Evolutionary conservation across 2,113 vertebrate genomes (phyloP).

Genomic region (Serilophus lunatus): DNA sequence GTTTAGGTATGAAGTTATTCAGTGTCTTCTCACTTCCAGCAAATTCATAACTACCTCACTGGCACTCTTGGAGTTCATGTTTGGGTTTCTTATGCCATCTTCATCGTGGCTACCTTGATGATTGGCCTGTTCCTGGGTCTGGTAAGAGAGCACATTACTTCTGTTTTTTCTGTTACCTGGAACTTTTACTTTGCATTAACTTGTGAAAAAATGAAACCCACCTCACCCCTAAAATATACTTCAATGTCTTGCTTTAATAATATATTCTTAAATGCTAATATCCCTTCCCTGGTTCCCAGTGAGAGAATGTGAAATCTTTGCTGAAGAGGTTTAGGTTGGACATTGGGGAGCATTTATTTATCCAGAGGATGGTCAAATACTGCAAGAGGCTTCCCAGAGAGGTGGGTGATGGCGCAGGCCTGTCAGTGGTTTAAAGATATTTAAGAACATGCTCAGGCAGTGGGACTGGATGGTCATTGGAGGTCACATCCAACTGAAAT

Average conservation of each 20-base stretch:
- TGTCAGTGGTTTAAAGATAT: not conserved
- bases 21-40: conserved; percentile 62
- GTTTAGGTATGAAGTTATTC: not conserved
- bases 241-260: not conserved
- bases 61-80: conserved; percentile 79
- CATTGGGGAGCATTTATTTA: not conserved
- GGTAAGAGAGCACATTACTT: conserved; percentile 70
- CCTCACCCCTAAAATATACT: not conserved
- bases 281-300: not conserved
- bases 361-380: not conserved
- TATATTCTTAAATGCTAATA: not conserved
- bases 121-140: conserved; percentile 83
- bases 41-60: conserved; percentile 85
- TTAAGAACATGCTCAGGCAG: not conserved
- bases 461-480: not conserved
- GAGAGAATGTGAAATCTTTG: not conserved
- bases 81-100: conserved; percentile 83
- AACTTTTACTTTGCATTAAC: not conserved
- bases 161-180: not conserved
- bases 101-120: conserved; percentile 79
- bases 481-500: not conserved
- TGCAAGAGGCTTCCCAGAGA: not conserved
- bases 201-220: not conserved
- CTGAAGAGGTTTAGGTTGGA: not conserved
- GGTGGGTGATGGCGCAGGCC: not conserved